Conservation (phyloP, 1,140 invertebrate genomes). For the Zaprionus gabonicus region DNA sequence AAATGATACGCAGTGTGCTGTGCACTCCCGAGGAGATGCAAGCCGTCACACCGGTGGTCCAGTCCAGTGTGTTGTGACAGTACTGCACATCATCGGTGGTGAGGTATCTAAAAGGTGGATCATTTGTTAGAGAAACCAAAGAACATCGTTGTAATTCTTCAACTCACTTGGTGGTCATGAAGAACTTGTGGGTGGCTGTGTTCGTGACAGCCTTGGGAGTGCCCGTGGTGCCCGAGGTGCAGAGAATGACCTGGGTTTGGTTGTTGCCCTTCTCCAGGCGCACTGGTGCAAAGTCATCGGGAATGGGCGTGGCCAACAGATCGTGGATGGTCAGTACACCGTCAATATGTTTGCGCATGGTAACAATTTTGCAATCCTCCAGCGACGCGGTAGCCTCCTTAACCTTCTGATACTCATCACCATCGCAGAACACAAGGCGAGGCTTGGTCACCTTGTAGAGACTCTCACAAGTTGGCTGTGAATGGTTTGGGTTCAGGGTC, state of each 20-base stretch:
- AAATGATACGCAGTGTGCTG: conserved; percentile 28
- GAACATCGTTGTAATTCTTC: not conserved
- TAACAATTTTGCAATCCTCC: conserved; percentile 24
- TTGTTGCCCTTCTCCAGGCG: conserved; percentile 43
- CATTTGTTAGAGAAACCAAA: not conserved
- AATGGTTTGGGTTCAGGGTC: conserved; percentile 20
- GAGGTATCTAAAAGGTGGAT: conserved; percentile 17
- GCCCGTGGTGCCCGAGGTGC: conserved; percentile 90
- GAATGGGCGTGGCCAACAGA: conserved; percentile 21
- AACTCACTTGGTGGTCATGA: conserved; percentile 25
- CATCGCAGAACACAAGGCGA: conserved; percentile 62
- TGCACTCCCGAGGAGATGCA: conserved; percentile 11
- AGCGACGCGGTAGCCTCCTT: conserved; percentile 17
- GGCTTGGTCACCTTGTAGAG: conserved; percentile 50
- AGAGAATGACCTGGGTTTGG: conserved; percentile 74
- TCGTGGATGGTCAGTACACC: conserved; percentile 27
- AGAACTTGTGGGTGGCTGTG: conserved; percentile 85
- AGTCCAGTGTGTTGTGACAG: conserved; percentile 47
- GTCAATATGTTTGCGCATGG: conserved; percentile 32
- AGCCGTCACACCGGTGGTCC: conserved; percentile 40
- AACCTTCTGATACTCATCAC: conserved; percentile 41
- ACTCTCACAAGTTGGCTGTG: conserved; percentile 22
- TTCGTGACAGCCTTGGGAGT: conserved; percentile 91
- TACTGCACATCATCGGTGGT: conserved; percentile 26
- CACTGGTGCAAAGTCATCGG: conserved; percentile 22